Base-by-base conservation (phyloP, 92 coral and sea anemone genomes). In the Siderastrea siderea region DNA sequence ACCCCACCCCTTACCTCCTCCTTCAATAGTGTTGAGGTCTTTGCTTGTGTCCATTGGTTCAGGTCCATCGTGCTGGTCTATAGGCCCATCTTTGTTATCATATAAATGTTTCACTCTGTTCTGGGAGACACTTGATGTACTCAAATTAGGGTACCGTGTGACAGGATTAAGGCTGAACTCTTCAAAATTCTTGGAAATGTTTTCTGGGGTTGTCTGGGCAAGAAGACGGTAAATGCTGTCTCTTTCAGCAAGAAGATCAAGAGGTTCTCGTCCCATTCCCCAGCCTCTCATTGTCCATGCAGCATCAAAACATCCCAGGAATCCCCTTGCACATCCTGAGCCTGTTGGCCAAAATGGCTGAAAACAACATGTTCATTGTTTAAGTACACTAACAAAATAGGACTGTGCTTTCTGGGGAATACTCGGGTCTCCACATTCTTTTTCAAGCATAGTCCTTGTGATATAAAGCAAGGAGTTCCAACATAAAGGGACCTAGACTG, bases 261-360 rank as follows among this genome's bases (percentile, higher is more conserved):
- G 69, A 50, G 99, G 99, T 75, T 90, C 89, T 74, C 83, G 92
- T 15, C 98, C 98, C 88, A 90, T 90, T 3, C 98, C 99, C 94
- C 95, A 97, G 78, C 99, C 96, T 74, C 94, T 86, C 98, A 93
- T 90, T 90, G 94, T 93, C 99, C 99, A 97, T 1, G 99, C 99
- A 0, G 99, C 98, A 84, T 97, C 99, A 78, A 97, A 93, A 64
- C 98, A 87, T 76, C 98, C 93, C 51, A 97, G 82, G 84, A 97
- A 97, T 17, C 99, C 99, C 51, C 99, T 64, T 0, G 99, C 99
- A 91, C 99, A 97, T 12, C 99, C 99, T 2, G 99, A 95, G 14
- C 99, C 99, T 62, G 99, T 97, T 12, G 99, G 99, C 99, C 99
- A 97, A 79, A 97, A 97, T 59, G 99, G 99, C 99, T 97, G 69